Base-by-base conservation (phyloP, 2,888 invertebrate genomes). In the Steromphala cineraria region DNA sequence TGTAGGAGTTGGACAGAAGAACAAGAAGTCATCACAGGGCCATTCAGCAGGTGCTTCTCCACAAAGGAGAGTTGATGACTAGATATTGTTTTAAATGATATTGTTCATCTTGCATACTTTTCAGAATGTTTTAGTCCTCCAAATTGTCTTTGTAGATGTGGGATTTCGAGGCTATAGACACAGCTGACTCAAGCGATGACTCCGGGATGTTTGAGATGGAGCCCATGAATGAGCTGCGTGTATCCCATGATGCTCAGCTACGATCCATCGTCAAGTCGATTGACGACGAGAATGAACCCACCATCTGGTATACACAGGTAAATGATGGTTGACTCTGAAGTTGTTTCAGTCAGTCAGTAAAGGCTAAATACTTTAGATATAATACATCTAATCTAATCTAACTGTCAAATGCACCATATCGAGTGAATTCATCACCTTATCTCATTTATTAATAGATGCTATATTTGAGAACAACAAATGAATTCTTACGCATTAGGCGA, bases 141-240 rank as follows among this genome's bases (percentile, higher is more conserved):
- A 15, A 28, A 78, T 24, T 15, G 40, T 28, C 19, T 53, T 82
- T 85, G 7, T 78, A 93, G 91, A 95, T 97, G 13, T 98, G 98
- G 98, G 97, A 96, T 94, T 98, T 97, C 95, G 97, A 97, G 87
- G 96, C 96, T 0, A 97, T 98, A n/a, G 97, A 98, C 87, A 95
- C 96, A 83, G 96, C 97, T 0, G 97, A 98, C 93, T 96, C 96
- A 0, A 95, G 96, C 0, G 97, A 97, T 87, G 96, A 97, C 7
- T 96, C 97, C 87, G 95, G 95, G 7, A 95, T 95, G 82, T 95
- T 97, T 31, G 96, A 97, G 93, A 95, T 97, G 80, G 97, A 98
- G 91, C 98, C 98, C 0, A 96, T 96, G 79, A 96, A 96, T 88
- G 97, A 98, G 92, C 96, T 97, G 88, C 95, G 95, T 86, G 95